Evolutionary conservation across 2,888 invertebrate genomes (phyloP).

Genomic region (Aplocera efformata): DNA sequence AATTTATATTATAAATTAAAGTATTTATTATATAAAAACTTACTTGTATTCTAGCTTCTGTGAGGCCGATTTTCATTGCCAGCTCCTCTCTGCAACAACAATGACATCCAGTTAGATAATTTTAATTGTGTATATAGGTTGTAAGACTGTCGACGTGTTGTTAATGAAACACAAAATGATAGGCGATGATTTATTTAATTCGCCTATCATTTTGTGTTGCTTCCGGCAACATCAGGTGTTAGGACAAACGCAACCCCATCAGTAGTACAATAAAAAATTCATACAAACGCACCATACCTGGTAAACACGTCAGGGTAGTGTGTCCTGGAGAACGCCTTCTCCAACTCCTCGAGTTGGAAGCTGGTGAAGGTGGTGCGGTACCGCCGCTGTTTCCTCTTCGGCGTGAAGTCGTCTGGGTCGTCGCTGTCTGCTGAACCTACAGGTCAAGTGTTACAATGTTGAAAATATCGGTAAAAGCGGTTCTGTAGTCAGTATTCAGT

Average conservation of each 20-base stretch:
- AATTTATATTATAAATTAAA: too few species aligned
- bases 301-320: slow-evolving; percentile 99
- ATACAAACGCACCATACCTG: slow-evolving; percentile 79
- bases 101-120: neutral
- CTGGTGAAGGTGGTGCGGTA: slow-evolving; percentile 97
- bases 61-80: slow-evolving; percentile 96
- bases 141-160: too few species aligned
- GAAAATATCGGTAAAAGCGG: too few species aligned
- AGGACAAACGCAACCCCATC: too few species aligned
- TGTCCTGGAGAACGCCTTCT: slow-evolving; percentile 97
- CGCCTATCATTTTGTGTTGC: too few species aligned
- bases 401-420: slow-evolving; percentile 88
- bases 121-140: slow-evolving; percentile 1
- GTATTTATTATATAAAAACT: slow-evolving; percentile 31
- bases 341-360: slow-evolving; percentile 96
- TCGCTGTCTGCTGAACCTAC: slow-evolving; percentile 83
- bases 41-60: slow-evolving; percentile 97
- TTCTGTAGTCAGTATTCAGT: too few species aligned
- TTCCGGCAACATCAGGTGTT: too few species aligned
- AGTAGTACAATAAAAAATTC: too few species aligned
- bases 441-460: neutral
- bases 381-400: slow-evolving; percentile 93
- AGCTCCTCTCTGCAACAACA: slow-evolving; percentile 91
- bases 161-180: too few species aligned
- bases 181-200: too few species aligned